Percentiles rank a stretch among this genome's conserved stretches.
phyloP scores from a whole-genome alignment of 2,797 vertebrate species.

The Mormyrops boulengeri region DNA sequence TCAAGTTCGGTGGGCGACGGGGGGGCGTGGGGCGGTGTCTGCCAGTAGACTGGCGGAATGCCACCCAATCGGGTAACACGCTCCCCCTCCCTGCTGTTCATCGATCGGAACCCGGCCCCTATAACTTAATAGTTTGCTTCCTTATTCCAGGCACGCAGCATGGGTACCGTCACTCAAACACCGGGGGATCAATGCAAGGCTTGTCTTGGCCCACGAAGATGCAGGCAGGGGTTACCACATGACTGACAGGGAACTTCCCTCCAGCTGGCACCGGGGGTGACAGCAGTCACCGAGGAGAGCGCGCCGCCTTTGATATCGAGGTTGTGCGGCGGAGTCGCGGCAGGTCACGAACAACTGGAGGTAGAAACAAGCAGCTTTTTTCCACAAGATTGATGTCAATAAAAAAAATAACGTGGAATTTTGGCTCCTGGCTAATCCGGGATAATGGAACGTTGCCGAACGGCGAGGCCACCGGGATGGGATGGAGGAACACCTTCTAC shows the following conservation, averaged over 20 bases:
- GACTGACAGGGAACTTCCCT: conserved; percentile 61
- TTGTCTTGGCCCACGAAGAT: conserved; percentile 61
- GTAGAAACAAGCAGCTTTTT: neutral
- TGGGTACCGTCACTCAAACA: conserved; percentile 60
- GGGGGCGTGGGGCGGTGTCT: conserved; percentile 35
- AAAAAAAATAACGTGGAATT: neutral
- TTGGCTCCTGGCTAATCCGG: neutral
- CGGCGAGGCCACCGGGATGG: neutral
- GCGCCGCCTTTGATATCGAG: conserved; percentile 37
- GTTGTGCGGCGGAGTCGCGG: conserved; percentile 25
- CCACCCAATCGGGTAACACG: neutral
- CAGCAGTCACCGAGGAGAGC: conserved; percentile 54
- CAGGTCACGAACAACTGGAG: neutral
- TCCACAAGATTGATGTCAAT: conserved; percentile 1
- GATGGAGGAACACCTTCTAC: neutral
- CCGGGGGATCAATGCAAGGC: conserved; percentile 66
- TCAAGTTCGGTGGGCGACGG: conserved; percentile 47
- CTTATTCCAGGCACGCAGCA: conserved; percentile 61
- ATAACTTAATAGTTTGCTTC: conserved; percentile 71
- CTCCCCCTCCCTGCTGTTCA: conserved; percentile 43
- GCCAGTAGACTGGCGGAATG: conserved; percentile 37
- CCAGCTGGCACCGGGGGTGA: conserved; percentile 56
- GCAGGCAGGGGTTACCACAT: conserved; percentile 53
- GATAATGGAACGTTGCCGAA: neutral
- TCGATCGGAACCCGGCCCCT: conserved; percentile 59